A percentile compares a stretch with the other conserved stretches of the same genome.
Conservation (phyloP, 2,113 vertebrate species). For the Varanus salvator region DNA sequence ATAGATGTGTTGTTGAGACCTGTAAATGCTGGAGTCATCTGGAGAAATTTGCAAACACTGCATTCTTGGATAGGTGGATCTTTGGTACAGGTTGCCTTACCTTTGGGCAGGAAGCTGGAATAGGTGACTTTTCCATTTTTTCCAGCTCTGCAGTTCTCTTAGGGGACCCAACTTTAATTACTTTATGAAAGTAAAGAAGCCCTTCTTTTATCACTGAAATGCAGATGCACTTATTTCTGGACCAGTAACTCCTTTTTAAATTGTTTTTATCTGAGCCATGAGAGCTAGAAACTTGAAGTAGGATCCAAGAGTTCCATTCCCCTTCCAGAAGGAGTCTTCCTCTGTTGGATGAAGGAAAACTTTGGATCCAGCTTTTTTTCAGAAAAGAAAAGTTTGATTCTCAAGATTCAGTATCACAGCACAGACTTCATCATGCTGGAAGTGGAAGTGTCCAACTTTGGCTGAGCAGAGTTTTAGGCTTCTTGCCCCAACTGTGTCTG, state of each 20-base stretch:
- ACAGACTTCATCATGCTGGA: background rate
- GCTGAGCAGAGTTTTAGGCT: background rate
- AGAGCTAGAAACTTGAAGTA: background rate
- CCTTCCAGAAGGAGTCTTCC: background rate
- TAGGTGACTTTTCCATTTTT: background rate
- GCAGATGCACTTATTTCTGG: background rate
- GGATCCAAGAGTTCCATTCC: background rate
- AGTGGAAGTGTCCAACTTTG: background rate
- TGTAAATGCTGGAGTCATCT: too few relatives aligned
- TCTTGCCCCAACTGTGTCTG: background rate
- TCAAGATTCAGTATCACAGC: background rate
- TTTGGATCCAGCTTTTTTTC: background rate
- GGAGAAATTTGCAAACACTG: too few relatives aligned
- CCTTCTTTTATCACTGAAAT: background rate
- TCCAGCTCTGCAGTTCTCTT: background rate
- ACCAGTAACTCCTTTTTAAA: background rate
- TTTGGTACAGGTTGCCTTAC: too few relatives aligned
- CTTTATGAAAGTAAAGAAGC: background rate
- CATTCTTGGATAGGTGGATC: too few relatives aligned
- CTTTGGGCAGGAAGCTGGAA: too few relatives aligned
- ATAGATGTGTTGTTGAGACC: too few relatives aligned
- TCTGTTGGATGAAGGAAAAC: background rate
- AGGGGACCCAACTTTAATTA: background rate
- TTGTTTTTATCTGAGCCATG: background rate
- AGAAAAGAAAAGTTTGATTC: background rate